Conservation (phyloP, 2,888 invertebrate genomes). For the Hoplodrina blanda region DNA sequence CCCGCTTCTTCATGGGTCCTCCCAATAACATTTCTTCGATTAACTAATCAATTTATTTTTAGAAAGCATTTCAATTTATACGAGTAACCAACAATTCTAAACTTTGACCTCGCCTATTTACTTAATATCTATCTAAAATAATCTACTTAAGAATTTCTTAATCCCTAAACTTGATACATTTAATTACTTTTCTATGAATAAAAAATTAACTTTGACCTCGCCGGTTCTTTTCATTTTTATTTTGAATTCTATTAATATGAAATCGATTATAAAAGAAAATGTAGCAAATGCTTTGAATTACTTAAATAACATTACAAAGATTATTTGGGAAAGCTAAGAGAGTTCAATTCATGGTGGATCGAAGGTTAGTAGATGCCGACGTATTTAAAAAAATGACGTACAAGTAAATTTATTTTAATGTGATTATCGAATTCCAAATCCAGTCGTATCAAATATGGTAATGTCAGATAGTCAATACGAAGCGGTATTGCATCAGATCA, state of each 20-base stretch:
- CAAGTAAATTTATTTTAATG: constrained; percentile 5
- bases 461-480: constrained; percentile 36
- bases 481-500: constrained; percentile 49
- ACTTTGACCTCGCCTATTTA: constrained; percentile 15
- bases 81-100: constrained; percentile 10
- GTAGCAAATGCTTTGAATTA: constrained; percentile 11
- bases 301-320: neutral
- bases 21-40: constrained; percentile 36
- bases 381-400: neutral
- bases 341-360: neutral
- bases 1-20: constrained; percentile 49
- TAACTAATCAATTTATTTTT: constrained; percentile 39
- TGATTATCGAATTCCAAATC: constrained; percentile 17
- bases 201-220: constrained; percentile 20
- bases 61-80: constrained; percentile 38
- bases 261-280: neutral
- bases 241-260: constrained; percentile 2
- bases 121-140: neutral
- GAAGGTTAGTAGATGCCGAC: neutral
- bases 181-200: constrained; percentile 7
- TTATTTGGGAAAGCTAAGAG: neutral
- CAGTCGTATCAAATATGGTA: constrained; percentile 29
- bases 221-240: neutral
- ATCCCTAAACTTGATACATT: constrained; percentile 3
- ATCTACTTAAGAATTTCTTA: constrained; percentile 31